phyloP scores from a whole-genome alignment of 35 echinoderm and acorn worm species.

The Lytechinus variegatus region DNA sequence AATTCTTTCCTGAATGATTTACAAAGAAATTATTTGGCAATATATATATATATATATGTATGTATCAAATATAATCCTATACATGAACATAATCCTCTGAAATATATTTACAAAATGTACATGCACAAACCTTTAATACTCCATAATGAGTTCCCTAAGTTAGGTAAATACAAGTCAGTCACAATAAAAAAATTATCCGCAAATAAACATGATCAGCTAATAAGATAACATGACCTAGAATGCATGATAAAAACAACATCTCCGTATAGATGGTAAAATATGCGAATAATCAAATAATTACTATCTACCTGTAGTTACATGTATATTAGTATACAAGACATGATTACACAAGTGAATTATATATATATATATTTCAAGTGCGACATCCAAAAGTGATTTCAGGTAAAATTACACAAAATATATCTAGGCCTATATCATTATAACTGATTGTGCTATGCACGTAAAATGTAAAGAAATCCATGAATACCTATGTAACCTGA shows the following conservation, averaged over 20 bases:
- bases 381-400: not conserved
- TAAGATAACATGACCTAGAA: no score
- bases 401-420: not conserved
- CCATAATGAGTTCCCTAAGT: not conserved
- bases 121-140: not conserved
- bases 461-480: not conserved
- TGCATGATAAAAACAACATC: no score
- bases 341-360: not conserved
- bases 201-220: not conserved
- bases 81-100: not conserved
- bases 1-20: not conserved
- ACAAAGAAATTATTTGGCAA: not conserved
- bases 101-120: not conserved
- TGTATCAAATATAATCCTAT: not conserved
- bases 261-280: no score
- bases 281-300: no score
- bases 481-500: not conserved
- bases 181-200: not conserved
- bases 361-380: not conserved
- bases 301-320: no score
- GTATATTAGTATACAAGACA: no score
- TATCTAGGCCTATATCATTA: no score
- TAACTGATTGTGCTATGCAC: not conserved
- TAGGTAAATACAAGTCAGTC: not conserved
- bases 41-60: not conserved